phyloP scores from a whole-genome alignment of 2,888 invertebrate species.

The Baronia brevicornis region DNA sequence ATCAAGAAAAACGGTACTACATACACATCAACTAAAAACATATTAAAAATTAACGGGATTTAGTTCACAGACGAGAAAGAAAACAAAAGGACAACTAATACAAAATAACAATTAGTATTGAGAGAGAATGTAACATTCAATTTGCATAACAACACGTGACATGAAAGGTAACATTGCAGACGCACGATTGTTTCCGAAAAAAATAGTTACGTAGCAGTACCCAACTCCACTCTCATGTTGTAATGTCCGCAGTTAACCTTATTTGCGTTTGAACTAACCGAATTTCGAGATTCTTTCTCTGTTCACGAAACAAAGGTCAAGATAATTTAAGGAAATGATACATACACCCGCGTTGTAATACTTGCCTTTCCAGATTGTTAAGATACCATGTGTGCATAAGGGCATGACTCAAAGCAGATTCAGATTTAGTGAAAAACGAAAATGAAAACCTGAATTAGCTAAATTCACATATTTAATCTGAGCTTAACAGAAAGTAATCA shows the following conservation, averaged over 20 bases:
- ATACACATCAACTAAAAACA: no score
- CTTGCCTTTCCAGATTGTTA: no score
- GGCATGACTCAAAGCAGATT: no score
- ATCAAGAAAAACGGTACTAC: no score
- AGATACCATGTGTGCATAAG: no score
- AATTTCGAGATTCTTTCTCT: conserved; percentile 19
- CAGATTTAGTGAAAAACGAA: no score
- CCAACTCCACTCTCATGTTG: conserved; percentile 15
- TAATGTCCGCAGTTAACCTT: conserved; percentile 22
- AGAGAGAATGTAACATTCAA: conserved; percentile 43
- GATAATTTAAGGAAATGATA: conserved; percentile 11
- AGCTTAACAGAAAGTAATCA: no score
- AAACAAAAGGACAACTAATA: conserved; percentile 7
- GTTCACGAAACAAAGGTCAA: conserved; percentile 16
- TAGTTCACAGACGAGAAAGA: conserved; percentile 1
- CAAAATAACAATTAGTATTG: conserved; percentile 24
- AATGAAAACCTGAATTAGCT: no score
- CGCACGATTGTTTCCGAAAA: conserved; percentile 25
- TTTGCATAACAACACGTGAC: conserved; percentile 53
- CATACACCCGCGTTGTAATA: conserved; percentile 6
- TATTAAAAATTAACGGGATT: conserved; percentile 15
- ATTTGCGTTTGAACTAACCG: conserved; percentile 18
- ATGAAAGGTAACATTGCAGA: conserved; percentile 30
- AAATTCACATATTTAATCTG: no score
- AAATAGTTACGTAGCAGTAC: conserved; percentile 17